Conservation (phyloP, 2,888 invertebrate genomes). For the Gymnosoma rotundatum region DNA sequence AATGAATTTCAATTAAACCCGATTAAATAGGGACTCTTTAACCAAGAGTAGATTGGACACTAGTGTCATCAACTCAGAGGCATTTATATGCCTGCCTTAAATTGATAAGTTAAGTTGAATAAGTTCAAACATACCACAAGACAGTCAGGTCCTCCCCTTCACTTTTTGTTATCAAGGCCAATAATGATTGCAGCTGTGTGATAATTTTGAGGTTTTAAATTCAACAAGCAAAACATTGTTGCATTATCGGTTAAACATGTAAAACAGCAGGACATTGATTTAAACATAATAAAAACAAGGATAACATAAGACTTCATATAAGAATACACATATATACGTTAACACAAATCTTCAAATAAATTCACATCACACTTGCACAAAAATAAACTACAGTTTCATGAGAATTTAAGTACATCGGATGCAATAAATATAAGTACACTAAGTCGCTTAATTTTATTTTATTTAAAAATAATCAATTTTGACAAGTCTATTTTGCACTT, state of each 20-base stretch:
- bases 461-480: no score
- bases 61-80: background rate
- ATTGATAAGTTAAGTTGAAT: constrained; percentile 51
- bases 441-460: background rate
- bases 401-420: constrained; percentile 3
- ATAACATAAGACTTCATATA: constrained; percentile 50
- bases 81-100: constrained; percentile 43
- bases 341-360: background rate
- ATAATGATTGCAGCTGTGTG: constrained; percentile 45
- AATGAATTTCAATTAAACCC: constrained; percentile 21
- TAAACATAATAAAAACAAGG: constrained; percentile 69
- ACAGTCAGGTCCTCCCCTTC: constrained; percentile 25
- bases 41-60: background rate
- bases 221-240: constrained; percentile 70
- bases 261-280: constrained; percentile 71
- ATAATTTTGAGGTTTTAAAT: constrained; percentile 68
- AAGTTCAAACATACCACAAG: constrained; percentile 56
- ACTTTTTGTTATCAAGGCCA: constrained; percentile 2
- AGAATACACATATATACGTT: background rate
- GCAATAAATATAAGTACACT: constrained; percentile 29
- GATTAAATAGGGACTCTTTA: constrained; percentile 1
- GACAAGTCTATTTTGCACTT: no score
- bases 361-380: no score
- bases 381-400: constrained; percentile 30
- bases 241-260: constrained; percentile 70